These are phyloP conservation scores for Girardinichthys multiradiatus DNA, from an alignment of 2,113 vertebrate genomes.

Conservation along the genomic window DNA sequence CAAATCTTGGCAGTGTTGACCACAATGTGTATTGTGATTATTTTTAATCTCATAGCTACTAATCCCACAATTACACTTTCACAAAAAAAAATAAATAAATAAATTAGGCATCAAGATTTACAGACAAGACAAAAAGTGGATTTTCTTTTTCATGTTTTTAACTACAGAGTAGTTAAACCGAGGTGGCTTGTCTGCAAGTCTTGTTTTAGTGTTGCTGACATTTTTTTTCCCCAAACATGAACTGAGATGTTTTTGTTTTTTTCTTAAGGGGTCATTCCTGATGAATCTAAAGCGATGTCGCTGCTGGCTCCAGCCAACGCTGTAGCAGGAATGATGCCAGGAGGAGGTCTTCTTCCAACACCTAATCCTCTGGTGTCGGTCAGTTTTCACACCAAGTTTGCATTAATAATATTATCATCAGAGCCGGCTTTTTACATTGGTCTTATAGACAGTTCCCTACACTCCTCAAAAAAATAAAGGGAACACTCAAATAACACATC, in stretches of 20 bases:
- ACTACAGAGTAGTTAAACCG: constrained; percentile 69
- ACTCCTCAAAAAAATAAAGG: too few relatives aligned
- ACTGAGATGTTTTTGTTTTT: constrained; percentile 87
- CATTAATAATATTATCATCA: background rate
- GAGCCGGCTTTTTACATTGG: background rate
- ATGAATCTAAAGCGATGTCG: constrained; percentile 99
- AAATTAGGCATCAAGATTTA: constrained; percentile 76
- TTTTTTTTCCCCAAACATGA: constrained; percentile 18
- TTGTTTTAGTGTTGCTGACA: constrained; percentile 84
- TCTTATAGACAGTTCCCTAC: too few relatives aligned
- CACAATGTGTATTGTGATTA: constrained; percentile 87
- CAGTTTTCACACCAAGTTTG: constrained; percentile 8
- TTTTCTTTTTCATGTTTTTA: constrained; percentile 47
- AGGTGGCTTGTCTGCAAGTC: constrained; percentile 82
- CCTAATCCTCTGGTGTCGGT: constrained; percentile 95
- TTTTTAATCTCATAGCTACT: constrained; percentile 72
- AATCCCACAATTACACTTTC: constrained; percentile 84
- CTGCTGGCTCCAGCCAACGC: constrained; percentile 99
- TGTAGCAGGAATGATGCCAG: constrained; percentile 99
- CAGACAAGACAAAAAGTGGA: constrained; percentile 77
- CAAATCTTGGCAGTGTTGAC: constrained; percentile 99
- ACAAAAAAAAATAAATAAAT: constrained; percentile 53
- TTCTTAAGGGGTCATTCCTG: constrained; percentile 98
- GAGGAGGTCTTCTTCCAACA: constrained; percentile 96
- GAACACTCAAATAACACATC: too few relatives aligned